Conservation (phyloP, 2,797 vertebrate species). For the Cetoscarus ocellatus region DNA sequence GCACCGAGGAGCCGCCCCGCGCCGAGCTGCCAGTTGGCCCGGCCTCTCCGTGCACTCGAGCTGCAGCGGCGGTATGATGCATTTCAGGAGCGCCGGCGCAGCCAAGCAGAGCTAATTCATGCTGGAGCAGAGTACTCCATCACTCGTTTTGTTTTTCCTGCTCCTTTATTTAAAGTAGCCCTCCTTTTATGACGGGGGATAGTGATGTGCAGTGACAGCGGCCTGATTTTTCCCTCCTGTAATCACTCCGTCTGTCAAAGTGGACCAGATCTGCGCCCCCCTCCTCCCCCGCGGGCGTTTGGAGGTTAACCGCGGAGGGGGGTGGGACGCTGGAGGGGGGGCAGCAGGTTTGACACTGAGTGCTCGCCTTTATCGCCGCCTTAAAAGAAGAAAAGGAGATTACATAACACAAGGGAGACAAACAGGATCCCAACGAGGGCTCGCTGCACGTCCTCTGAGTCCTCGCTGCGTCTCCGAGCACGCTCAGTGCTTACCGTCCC, state of each 20-base stretch:
- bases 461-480: constrained; percentile 31
- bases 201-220: constrained; percentile 81
- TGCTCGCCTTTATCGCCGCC: constrained; percentile 54
- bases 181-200: constrained; percentile 73
- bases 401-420: constrained; percentile 59
- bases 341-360: constrained; percentile 43
- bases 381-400: constrained; percentile 64
- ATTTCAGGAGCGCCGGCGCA: constrained; percentile 66
- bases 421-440: constrained; percentile 52
- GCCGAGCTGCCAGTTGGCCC: constrained; percentile 31
- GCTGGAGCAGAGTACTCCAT: constrained; percentile 61
- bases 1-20: constrained; percentile 53
- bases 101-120: constrained; percentile 75
- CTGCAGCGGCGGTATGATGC: constrained; percentile 51
- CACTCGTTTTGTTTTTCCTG: constrained; percentile 34
- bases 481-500: constrained; percentile 62
- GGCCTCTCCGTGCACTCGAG: constrained; percentile 47
- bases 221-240: constrained; percentile 72
- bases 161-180: constrained; percentile 61
- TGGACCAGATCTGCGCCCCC: constrained; percentile 57
- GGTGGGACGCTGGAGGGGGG: constrained; percentile 34
- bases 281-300: constrained; percentile 56
- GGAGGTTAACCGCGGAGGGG: constrained; percentile 65
- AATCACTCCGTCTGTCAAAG: constrained; percentile 64
- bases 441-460: too few species aligned